Conservation (phyloP, 2,888 invertebrate genomes). For the Bimastos eiseni region DNA sequence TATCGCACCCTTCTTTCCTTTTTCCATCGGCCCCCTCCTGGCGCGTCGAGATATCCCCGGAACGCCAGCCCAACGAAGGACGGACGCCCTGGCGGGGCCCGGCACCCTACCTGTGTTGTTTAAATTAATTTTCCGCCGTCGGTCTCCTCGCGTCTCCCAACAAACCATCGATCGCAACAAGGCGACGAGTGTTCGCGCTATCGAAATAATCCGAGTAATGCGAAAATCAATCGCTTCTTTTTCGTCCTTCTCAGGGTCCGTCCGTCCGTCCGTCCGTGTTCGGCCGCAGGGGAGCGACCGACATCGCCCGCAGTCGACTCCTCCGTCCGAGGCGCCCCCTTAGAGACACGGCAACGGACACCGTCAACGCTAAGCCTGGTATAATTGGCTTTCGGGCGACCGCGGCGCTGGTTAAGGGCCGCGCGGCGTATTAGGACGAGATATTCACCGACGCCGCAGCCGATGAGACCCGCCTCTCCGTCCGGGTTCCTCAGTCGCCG, state of each 20-base stretch:
- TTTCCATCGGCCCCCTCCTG: not conserved
- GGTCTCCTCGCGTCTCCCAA: not conserved
- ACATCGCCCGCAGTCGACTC: not conserved
- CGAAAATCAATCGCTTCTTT: conserved; percentile 26
- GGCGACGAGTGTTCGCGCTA: not conserved
- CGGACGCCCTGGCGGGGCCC: not conserved
- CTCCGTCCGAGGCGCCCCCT: not conserved
- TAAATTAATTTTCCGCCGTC: not conserved
- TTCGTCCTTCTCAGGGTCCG: not conserved
- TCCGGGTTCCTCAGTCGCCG: not conserved
- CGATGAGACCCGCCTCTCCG: not conserved
- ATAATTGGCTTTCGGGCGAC: not conserved
- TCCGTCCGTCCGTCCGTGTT: not conserved
- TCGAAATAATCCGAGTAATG: conserved; percentile 19
- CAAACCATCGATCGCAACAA: conserved; percentile 4
- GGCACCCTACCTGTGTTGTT: not conserved
- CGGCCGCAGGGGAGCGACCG: not conserved
- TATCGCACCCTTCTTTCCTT: not conserved
- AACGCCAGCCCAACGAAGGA: not conserved
- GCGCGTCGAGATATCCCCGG: not conserved
- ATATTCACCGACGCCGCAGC: not conserved
- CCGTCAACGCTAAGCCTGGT: conserved; percentile 7
- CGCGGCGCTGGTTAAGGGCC: not conserved
- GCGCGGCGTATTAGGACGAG: not conserved
- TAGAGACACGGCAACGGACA: not conserved